A percentile compares a stretch with the other conserved stretches of the same genome.
phyloP scores from a whole-genome alignment of 2,888 invertebrate genomes.

The Magallana nippona region DNA sequence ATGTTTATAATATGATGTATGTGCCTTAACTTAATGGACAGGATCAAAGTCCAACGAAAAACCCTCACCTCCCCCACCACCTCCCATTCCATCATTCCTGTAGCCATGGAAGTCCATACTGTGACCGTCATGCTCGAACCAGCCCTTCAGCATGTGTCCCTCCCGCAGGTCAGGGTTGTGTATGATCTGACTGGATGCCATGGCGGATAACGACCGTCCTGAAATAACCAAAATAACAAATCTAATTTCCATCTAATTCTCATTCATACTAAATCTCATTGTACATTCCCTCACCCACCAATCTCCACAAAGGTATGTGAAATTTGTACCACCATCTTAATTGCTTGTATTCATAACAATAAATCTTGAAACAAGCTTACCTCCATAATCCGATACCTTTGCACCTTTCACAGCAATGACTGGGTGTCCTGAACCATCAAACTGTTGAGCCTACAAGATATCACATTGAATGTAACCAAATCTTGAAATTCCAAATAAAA shows the following conservation, averaged over 20 bases:
- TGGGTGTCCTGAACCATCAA: constrained; percentile 88
- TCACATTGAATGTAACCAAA: background rate
- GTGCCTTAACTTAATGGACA: no score
- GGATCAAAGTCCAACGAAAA: background rate
- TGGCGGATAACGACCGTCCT: constrained; percentile 79
- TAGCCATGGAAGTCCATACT: constrained; percentile 74
- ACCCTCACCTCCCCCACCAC: constrained; percentile 29
- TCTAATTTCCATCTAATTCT: no score
- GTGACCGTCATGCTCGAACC: constrained; percentile 89
- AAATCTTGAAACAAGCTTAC: constrained; percentile 52
- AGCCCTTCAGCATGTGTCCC: constrained; percentile 91
- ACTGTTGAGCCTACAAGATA: constrained; percentile 87
- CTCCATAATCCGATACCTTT: constrained; percentile 90
- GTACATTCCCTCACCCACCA: background rate
- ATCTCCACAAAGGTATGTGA: background rate
- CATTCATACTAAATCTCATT: no score
- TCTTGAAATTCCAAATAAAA: background rate
- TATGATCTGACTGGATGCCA: constrained; percentile 82
- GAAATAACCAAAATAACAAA: constrained; percentile 46
- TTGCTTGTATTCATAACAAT: background rate
- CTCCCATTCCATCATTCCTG: constrained; percentile 68
- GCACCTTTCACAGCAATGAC: constrained; percentile 93
- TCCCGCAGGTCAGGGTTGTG: constrained; percentile 94
- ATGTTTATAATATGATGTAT: no score
- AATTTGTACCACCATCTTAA: background rate